Base-by-base conservation (phyloP, 1,140 invertebrate genomes). In the Hermetia illucens region DNA sequence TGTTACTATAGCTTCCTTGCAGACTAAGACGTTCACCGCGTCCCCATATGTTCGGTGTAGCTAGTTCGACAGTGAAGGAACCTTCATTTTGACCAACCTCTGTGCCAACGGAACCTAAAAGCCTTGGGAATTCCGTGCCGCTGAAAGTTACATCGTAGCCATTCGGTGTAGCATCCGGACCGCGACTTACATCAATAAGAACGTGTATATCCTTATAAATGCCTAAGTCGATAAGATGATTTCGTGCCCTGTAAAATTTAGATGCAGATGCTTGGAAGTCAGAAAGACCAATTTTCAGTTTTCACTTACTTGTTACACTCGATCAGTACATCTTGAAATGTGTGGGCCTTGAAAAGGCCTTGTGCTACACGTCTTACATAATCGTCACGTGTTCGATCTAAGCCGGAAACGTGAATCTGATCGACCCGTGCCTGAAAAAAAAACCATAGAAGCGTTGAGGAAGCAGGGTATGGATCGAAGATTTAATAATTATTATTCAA, bases 21-120 rank as follows among this genome's bases (percentile, higher is more conserved):
- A 61, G 29, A 2, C 52, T 53, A 5, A 60, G 21, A 29, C 57
- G 56, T 42, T 61, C 58, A 12, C 58, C 58, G 0, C 58, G 48
- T 1, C 58, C 58, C 22, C 56, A 44, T 15, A 61, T 32, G 41
- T 61, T 61, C 2, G 58, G 57, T 35, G 56, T 41, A 17, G 40
- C 39, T 4, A 61, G 41, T 34, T 60, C 58, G 3, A 51, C 56
- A 19, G 51, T 47, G 10, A 58, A 35, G 0, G 57, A 53, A 9
- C 58, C 58, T 21, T 61, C 57, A 42, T 55, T 61, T 38, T 61
- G 55, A 4, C 58, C 58, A 30, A 61, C 50, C 29, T 61, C 58
- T 0, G 58, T 61, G 30, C 58, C 58, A 9, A 58, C 52, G 1
- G 52, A 53, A 5, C 58, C 58, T 39, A 56, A 47, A n/a, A 61